Percentiles rank a stretch among this genome's conserved stretches.
These are phyloP conservation scores for Gisinianus flammeolus DNA, from an alignment of 2,888 invertebrate species.

Conservation along the genomic window DNA sequence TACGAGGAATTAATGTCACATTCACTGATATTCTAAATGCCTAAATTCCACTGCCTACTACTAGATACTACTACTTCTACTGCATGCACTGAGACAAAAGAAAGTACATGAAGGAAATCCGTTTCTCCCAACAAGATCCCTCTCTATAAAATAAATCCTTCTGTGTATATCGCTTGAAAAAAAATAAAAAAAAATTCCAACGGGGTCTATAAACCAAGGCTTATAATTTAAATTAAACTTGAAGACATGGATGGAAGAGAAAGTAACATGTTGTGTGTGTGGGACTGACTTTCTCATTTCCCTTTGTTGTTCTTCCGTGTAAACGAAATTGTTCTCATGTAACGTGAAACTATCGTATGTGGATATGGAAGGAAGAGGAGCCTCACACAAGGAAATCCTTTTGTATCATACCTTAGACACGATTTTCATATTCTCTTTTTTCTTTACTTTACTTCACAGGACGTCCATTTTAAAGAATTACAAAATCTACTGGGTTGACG, in stretches of 20 bases:
- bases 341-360: neutral
- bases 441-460: conserved; percentile 38
- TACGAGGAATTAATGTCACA: neutral
- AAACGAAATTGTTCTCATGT: too few relatives aligned
- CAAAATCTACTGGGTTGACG: conserved; percentile 58
- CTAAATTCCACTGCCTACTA: neutral
- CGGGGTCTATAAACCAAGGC: too few relatives aligned
- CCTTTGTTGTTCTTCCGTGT: too few relatives aligned
- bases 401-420: neutral
- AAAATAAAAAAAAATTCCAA: too few relatives aligned
- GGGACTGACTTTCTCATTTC: too few relatives aligned
- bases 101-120: too few relatives aligned
- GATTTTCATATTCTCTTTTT: neutral
- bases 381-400: neutral
- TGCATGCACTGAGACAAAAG: too few relatives aligned
- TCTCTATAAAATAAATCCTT: too few relatives aligned
- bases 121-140: too few relatives aligned
- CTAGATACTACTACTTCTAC: too few relatives aligned
- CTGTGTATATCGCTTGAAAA: too few relatives aligned
- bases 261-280: neutral
- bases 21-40: neutral
- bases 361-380: neutral
- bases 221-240: neutral
- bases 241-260: too few relatives aligned
- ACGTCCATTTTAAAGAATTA: conserved; percentile 55